Conservation (phyloP, 2,797 vertebrate species). For the Acanthopagrus latus region DNA sequence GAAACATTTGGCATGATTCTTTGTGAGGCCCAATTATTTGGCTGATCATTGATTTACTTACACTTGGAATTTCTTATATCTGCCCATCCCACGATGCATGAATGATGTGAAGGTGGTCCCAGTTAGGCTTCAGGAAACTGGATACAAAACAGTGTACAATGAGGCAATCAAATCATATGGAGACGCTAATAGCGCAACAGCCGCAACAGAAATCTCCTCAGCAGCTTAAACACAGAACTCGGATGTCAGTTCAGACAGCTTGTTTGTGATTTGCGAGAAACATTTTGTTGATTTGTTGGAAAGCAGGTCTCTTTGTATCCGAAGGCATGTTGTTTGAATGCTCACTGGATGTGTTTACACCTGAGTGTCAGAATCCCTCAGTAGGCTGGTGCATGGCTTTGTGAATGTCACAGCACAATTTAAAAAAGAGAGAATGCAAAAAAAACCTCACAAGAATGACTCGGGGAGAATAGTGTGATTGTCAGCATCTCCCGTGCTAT, state of each 20-base stretch:
- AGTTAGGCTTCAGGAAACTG: not conserved
- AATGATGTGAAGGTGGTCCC: too few species aligned
- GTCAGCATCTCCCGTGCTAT: constrained; percentile 4
- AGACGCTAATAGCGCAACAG: constrained; percentile 15
- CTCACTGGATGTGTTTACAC: constrained; percentile 23
- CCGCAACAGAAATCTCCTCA: constrained; percentile 2
- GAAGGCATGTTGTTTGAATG: constrained; percentile 31
- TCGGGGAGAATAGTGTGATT: not conserved
- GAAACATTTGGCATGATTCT: not conserved
- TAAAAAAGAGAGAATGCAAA: constrained; percentile 16
- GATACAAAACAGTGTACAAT: not conserved
- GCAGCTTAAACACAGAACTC: constrained; percentile 20
- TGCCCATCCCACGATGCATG: not conserved
- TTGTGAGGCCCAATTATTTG: not conserved
- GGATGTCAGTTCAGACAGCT: constrained; percentile 24
- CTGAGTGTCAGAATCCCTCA: constrained; percentile 22
- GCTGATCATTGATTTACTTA: not conserved
- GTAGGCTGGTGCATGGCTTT: constrained; percentile 15
- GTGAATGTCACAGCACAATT: constrained; percentile 24
- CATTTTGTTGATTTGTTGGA: constrained; percentile 23
- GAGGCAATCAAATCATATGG: constrained; percentile 7
- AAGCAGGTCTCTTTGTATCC: constrained; percentile 23
- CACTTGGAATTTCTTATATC: not conserved
- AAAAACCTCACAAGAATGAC: constrained; percentile 21
- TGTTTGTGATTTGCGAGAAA: constrained; percentile 23